phyloP scores from a whole-genome alignment of 1,140 invertebrate genomes.

The Heliconius nattereri region DNA sequence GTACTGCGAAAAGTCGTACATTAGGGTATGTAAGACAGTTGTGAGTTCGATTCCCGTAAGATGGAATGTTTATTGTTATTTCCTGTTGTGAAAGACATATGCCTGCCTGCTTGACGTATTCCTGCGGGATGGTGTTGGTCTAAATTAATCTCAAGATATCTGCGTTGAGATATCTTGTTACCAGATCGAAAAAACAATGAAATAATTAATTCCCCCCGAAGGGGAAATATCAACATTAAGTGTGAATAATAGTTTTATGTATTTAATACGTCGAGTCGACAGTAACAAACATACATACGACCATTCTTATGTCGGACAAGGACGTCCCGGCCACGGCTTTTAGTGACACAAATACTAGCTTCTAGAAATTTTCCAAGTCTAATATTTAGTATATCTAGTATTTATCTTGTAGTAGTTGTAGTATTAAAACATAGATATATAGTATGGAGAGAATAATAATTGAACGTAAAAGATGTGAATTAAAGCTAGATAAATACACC shows the following conservation, averaged over 20 bases:
- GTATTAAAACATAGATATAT: background rate
- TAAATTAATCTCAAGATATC: no score
- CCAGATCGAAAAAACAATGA: no score
- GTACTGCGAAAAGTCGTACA: background rate
- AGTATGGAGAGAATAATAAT: background rate
- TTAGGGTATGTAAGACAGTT: background rate
- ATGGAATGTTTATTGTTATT: no score
- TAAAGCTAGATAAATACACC: no score
- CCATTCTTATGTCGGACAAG: slow-evolving; percentile 11
- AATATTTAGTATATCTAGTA: background rate
- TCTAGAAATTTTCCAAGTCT: slow-evolving; percentile 5
- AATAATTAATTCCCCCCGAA: background rate
- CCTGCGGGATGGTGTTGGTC: no score
- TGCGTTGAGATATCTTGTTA: no score
- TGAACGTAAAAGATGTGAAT: background rate
- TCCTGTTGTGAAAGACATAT: no score
- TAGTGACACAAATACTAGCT: slow-evolving; percentile 10
- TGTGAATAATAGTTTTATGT: background rate
- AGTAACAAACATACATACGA: background rate
- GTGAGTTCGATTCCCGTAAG: no score
- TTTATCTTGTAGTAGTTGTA: background rate
- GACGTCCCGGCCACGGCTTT: slow-evolving; percentile 9
- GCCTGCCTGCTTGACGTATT: no score
- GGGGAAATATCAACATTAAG: background rate
- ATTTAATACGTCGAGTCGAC: background rate